Evolutionary conservation across 2,888 invertebrate species (phyloP).

Genomic region (Pseudoips prasinana): DNA sequence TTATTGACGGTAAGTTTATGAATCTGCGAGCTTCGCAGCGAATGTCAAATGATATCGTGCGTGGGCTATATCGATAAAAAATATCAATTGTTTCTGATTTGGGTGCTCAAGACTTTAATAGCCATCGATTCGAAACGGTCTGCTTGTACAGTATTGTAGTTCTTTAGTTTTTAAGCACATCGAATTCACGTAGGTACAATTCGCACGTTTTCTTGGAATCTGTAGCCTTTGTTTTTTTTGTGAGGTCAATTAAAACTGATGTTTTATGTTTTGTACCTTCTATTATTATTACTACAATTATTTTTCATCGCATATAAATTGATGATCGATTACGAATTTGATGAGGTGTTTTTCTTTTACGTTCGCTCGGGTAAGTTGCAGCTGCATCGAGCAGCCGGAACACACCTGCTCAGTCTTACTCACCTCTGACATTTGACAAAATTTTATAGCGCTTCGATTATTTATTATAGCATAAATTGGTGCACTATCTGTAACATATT

Average conservation of each 20-base stretch:
- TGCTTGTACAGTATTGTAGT: slow-evolving; percentile 22
- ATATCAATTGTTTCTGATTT: slow-evolving; percentile 30
- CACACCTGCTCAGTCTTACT: slow-evolving; percentile 62
- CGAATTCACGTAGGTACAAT: slow-evolving; percentile 26
- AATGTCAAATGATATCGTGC: slow-evolving; percentile 11
- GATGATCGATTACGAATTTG: slow-evolving; percentile 37
- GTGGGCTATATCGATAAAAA: slow-evolving; percentile 22
- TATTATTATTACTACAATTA: slow-evolving; percentile 27
- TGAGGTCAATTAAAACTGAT: slow-evolving; percentile 21
- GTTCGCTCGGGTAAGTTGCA: slow-evolving; percentile 41
- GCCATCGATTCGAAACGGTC: slow-evolving; percentile 30
- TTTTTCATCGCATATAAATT: slow-evolving; percentile 32
- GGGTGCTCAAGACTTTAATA: slow-evolving; percentile 33
- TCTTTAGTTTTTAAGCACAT: slow-evolving; percentile 28
- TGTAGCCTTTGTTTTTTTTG: slow-evolving; percentile 26
- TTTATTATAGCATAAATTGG: slow-evolving; percentile 28
- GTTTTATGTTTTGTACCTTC: slow-evolving; percentile 18
- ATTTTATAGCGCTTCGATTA: slow-evolving; percentile 29
- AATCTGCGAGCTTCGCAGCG: no score
- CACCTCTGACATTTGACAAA: slow-evolving; percentile 69
- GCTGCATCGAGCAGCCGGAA: slow-evolving; percentile 40
- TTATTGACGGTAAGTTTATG: no score
- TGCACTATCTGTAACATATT: slow-evolving; percentile 15
- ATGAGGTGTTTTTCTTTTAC: slow-evolving; percentile 38
- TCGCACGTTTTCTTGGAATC: slow-evolving; percentile 30